A percentile compares a stretch with the other conserved stretches of the same genome.
These are phyloP conservation scores for Tineola bisselliella DNA, from an alignment of 2,888 invertebrate genomes.

Conservation along the genomic window DNA sequence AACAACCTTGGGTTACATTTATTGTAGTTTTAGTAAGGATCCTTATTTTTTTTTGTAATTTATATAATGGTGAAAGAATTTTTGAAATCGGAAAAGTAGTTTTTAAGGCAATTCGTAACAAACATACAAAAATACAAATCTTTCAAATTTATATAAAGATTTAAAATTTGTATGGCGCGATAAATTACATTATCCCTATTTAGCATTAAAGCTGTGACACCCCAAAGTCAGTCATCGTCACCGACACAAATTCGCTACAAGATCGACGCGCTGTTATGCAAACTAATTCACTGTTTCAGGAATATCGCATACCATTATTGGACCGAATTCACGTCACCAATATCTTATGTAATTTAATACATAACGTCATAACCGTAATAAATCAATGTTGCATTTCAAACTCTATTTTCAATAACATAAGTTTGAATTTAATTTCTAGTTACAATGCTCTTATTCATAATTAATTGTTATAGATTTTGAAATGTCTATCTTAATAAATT, in stretches of 20 bases:
- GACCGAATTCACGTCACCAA: neutral
- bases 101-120: no score
- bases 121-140: no score
- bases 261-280: slow-evolving; percentile 12
- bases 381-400: neutral
- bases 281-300: slow-evolving; percentile 13
- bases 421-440: neutral
- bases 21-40: no score
- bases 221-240: neutral
- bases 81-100: no score
- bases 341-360: neutral
- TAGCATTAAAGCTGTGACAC: neutral
- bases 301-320: slow-evolving; percentile 11
- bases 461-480: neutral
- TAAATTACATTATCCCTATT: no score
- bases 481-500: neutral
- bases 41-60: no score
- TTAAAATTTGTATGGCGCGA: no score
- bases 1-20: no score
- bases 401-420: neutral
- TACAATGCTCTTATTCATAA: neutral
- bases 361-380: neutral
- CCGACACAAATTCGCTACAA: slow-evolving; percentile 1
- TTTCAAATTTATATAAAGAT: no score
- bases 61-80: no score